These are phyloP conservation scores for Numida meleagris DNA, from an alignment of 2,113 vertebrate genomes.

Conservation along the genomic window DNA sequence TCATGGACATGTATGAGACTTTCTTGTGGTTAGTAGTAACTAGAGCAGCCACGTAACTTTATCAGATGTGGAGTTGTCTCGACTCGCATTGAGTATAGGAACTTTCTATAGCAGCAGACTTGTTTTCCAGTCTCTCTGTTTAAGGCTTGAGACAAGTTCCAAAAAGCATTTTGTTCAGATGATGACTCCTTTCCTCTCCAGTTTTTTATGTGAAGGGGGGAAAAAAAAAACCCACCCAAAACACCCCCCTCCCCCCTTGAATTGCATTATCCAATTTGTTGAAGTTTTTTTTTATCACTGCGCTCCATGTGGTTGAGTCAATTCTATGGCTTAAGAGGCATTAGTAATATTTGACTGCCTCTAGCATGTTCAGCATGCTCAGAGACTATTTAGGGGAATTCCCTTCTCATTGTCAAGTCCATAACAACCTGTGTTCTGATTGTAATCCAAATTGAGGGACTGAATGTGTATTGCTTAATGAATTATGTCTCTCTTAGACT, in stretches of 20 bases:
- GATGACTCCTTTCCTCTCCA: background rate
- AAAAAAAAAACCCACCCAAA: too few species aligned
- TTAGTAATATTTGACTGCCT: background rate
- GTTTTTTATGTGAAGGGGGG: background rate
- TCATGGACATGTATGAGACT: background rate
- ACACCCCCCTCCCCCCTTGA: background rate
- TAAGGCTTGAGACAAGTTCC: background rate
- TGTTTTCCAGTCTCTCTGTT: background rate
- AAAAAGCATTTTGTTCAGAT: background rate
- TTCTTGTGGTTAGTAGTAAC: conserved; percentile 24
- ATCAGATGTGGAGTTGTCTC: conserved; percentile 31
- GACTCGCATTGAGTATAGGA: background rate
- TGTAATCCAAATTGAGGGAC: background rate
- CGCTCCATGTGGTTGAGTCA: background rate
- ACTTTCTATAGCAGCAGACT: background rate
- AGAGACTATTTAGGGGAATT: background rate
- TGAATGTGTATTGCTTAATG: background rate
- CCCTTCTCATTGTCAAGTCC: background rate
- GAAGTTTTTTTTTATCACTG: background rate
- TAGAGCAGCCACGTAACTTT: background rate
- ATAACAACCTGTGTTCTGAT: background rate
- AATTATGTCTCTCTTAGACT: background rate
- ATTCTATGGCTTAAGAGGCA: background rate
- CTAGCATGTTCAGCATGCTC: background rate
- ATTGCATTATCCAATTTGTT: background rate